Evolutionary conservation across 2,113 vertebrate species (phyloP).

Genomic region (Xyrauchen texanus): DNA sequence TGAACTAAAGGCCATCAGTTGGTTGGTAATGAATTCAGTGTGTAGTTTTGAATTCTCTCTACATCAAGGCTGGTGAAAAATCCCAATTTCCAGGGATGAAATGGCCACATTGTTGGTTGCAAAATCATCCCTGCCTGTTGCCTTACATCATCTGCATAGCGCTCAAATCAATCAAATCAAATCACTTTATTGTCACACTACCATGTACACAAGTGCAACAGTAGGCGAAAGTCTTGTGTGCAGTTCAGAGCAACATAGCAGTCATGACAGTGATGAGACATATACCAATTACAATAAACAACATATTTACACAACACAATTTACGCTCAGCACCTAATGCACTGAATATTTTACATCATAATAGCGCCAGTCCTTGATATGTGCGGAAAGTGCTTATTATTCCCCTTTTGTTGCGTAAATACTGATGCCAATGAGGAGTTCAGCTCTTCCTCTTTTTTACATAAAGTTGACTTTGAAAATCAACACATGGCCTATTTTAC

Average conservation of each 20-base stretch:
- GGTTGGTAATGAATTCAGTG: neutral
- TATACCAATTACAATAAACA: too few species aligned
- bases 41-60: neutral
- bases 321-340: constrained; percentile 32
- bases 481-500: constrained; percentile 51
- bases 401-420: constrained; percentile 69
- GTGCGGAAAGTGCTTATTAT: constrained; percentile 39
- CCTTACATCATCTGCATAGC: constrained; percentile 54
- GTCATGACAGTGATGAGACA: too few species aligned
- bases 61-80: constrained; percentile 8
- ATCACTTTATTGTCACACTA: too few species aligned
- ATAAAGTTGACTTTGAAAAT: constrained; percentile 54
- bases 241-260: too few species aligned
- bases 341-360: constrained; percentile 60
- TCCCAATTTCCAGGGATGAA: neutral
- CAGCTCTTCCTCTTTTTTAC: constrained; percentile 38
- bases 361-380: constrained; percentile 23
- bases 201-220: too few species aligned
- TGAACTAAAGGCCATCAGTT: neutral
- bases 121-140: constrained; percentile 18
- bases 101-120: neutral
- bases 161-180: too few species aligned
- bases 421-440: constrained; percentile 40
- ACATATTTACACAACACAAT: too few species aligned
- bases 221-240: too few species aligned